A percentile compares a stretch with the other conserved stretches of the same genome.
These are phyloP conservation scores for Takifugu bimaculatus DNA, from an alignment of 2,113 vertebrate species.

Conservation along the genomic window DNA sequence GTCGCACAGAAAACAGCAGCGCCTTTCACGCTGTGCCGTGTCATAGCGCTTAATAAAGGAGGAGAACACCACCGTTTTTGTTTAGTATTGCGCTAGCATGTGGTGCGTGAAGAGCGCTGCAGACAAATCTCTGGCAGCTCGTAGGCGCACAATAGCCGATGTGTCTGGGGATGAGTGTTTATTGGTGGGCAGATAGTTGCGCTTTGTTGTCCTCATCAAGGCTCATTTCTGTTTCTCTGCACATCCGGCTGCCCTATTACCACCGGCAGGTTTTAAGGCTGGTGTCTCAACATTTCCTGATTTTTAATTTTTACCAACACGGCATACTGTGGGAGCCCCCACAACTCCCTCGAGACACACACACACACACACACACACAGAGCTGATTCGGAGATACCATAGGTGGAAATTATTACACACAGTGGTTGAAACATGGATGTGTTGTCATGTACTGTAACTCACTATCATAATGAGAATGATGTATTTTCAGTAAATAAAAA, in stretches of 20 bases:
- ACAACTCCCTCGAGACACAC: too few species aligned
- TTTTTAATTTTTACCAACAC: too few species aligned
- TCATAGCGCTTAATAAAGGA: constrained; percentile 21
- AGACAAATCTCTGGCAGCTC: constrained; percentile 38
- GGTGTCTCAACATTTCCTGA: background rate
- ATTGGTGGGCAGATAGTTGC: constrained; percentile 40
- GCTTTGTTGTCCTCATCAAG: constrained; percentile 53
- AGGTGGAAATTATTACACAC: too few species aligned
- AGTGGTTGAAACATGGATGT: too few species aligned
- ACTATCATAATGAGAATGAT: too few species aligned
- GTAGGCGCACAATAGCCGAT: constrained; percentile 49
- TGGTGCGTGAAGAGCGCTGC: constrained; percentile 52
- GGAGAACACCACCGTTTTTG: constrained; percentile 15
- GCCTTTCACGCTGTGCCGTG: constrained; percentile 14
- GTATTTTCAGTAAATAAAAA: too few species aligned
- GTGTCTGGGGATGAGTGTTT: constrained; percentile 54
- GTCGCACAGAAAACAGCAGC: background rate
- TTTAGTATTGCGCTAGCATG: constrained; percentile 21
- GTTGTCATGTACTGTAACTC: too few species aligned
- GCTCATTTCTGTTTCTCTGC: constrained; percentile 38
- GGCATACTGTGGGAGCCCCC: too few species aligned
- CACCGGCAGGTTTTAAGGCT: constrained; percentile 20
- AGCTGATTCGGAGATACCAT: too few species aligned
- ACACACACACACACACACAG: too few species aligned
- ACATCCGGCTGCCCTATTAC: constrained; percentile 32